Conservation (phyloP, 1,140 invertebrate species). For the Manduca sexta region DNA sequence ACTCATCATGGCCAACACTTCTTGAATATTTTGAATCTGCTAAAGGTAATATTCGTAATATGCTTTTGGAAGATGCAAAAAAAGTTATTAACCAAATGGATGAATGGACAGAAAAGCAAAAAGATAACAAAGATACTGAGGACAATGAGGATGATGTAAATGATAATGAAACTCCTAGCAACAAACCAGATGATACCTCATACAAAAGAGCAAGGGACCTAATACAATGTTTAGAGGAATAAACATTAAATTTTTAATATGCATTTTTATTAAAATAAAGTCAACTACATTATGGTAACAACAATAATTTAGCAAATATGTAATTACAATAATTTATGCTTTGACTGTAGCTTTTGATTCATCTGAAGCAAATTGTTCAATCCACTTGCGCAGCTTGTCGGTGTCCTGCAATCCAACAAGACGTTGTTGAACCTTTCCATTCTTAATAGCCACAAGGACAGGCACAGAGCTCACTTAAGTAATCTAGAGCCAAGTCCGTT, state of each 20-base stretch:
- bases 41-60: constrained; percentile 77
- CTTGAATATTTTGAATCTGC: constrained; percentile 81
- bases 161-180: constrained; percentile 52
- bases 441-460: constrained; percentile 90
- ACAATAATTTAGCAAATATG: constrained; percentile 35
- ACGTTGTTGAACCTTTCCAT: constrained; percentile 91
- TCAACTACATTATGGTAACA: constrained; percentile 53
- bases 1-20: constrained; percentile 76
- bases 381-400: constrained; percentile 90
- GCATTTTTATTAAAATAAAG: constrained; percentile 35
- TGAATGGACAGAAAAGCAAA: constrained; percentile 73
- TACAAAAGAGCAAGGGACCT: constrained; percentile 73
- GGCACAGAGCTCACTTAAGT: constrained; percentile 91
- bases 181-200: constrained; percentile 76
- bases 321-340: constrained; percentile 33
- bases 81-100: constrained; percentile 78
- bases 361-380: constrained; percentile 82
- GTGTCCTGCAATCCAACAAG: constrained; percentile 93
- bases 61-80: constrained; percentile 76
- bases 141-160: constrained; percentile 64
- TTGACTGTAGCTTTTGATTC: constrained; percentile 59
- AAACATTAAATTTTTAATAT: constrained; percentile 41
- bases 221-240: constrained; percentile 70
- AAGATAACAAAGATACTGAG: constrained; percentile 65
- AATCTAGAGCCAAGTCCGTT: constrained; percentile 90